Evolutionary conservation across 2,888 invertebrate species (phyloP), one percentile per base, ranked within the genome.

Genomic region (Gari tellinella): DNA sequence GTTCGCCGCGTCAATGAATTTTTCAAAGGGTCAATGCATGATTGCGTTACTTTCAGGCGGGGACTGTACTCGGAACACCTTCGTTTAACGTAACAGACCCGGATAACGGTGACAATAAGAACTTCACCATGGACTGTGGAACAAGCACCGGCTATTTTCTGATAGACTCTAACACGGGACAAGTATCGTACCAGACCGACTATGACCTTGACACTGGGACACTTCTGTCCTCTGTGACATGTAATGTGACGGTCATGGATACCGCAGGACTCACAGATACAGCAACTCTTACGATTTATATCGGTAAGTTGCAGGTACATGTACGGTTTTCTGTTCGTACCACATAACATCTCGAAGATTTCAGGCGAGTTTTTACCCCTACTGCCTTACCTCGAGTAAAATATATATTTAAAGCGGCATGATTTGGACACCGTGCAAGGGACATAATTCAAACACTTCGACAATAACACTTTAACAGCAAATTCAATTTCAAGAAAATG

Each of bases 21-120:
- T 15, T 14, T 17, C 7, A 8, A 53, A 53, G 7, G 14, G 17
- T n/a, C 26, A 10, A 12, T n/a, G 4, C 14, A 5, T 12, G 26
- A 10, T 14, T 53, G n/a, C n/a, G 31, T 26, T 53, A 15, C 17
- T 10, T 53, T 14, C 49, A 52, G 60, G 43, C 21, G 8, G 58
- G 58, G 10, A 67, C 67, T 14, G 51, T 40, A 5, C 45, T 67
- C 7, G 52, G 53, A 10, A 1, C 45, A 2, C 53, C 48, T 2
- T 85, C 82, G 7, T 79, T 80, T 43, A 83, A 80, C 58, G 63
- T 70, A 14, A 86, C 83, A 46, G 66, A 55, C 8, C 77, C 78
- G 1, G 72, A 66, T 15, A 76, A 78, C 56, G 76, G 55, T n/a
- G 79, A 78, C 17, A 61, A 60, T 12, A 49, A 83, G 17, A 52